phyloP scores from a whole-genome alignment of 2,888 invertebrate species.

The Augochlorella aurata region DNA sequence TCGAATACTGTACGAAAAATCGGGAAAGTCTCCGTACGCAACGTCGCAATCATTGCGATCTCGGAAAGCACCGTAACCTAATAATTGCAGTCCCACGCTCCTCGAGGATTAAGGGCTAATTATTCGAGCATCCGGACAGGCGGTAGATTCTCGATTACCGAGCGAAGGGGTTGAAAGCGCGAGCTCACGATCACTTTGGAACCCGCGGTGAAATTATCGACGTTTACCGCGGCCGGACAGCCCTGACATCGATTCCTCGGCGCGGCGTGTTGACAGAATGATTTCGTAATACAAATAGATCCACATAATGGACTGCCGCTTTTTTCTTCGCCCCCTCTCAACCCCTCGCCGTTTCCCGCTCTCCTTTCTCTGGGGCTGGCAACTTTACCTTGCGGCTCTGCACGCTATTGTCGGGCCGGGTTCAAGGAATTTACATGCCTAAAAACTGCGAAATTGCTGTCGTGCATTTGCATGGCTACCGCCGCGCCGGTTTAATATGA shows the following conservation, averaged over 20 bases:
- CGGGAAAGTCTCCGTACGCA: too few species aligned
- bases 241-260: slow-evolving; percentile 69
- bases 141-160: neutral
- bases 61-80: too few species aligned
- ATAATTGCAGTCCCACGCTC: too few species aligned
- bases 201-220: slow-evolving; percentile 62
- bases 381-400: slow-evolving; percentile 55
- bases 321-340: slow-evolving; percentile 30
- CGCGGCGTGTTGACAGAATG: slow-evolving; percentile 65
- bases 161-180: slow-evolving; percentile 36
- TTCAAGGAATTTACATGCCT: slow-evolving; percentile 62
- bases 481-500: slow-evolving; percentile 26
- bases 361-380: slow-evolving; percentile 21
- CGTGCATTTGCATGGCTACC: slow-evolving; percentile 39
- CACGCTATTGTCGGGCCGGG: slow-evolving; percentile 55
- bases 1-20: too few species aligned
- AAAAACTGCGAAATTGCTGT: slow-evolving; percentile 56
- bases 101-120: neutral
- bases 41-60: too few species aligned
- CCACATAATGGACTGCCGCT: slow-evolving; percentile 58
- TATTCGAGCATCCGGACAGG: neutral
- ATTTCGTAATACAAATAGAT: slow-evolving; percentile 70
- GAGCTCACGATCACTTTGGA: slow-evolving; percentile 46
- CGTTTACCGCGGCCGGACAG: slow-evolving; percentile 57
- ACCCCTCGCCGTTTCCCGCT: neutral